phyloP scores from a whole-genome alignment of 2,888 invertebrate genomes.

The Priocnemis perturbator region DNA sequence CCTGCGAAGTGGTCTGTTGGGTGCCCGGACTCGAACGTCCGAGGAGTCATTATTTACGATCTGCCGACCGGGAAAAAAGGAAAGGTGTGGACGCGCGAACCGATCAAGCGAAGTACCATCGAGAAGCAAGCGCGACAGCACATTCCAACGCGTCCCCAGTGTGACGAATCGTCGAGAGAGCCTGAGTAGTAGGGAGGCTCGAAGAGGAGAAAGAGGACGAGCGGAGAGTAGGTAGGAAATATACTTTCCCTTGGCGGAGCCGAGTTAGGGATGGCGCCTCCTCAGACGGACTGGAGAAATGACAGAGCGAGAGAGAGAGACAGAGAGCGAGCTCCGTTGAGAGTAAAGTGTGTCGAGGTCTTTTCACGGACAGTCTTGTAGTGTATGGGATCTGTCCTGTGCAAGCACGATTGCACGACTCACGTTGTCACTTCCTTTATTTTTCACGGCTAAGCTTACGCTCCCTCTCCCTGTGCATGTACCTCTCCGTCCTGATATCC shows the following conservation, averaged over 20 bases:
- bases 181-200: background rate
- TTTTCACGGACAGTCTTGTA: conserved; percentile 73
- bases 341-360: conserved; percentile 75
- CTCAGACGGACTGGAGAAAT: conserved; percentile 60
- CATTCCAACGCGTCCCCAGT: conserved; percentile 34
- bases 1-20: no score
- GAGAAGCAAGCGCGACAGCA: background rate
- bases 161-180: conserved; percentile 54
- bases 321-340: conserved; percentile 45
- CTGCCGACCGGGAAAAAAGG: no score
- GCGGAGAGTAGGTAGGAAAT: conserved; percentile 58
- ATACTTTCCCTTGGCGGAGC: conserved; percentile 70
- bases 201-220: conserved; percentile 38
- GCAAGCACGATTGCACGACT: conserved; percentile 47
- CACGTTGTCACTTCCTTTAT: conserved; percentile 15
- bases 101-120: no score
- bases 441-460: conserved; percentile 6
- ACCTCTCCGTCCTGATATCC: conserved; percentile 14
- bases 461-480: conserved; percentile 1
- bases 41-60: no score
- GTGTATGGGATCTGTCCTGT: conserved; percentile 57
- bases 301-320: conserved; percentile 50
- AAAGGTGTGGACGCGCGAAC: no score
- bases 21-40: background rate
- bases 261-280: conserved; percentile 65